Percentiles rank a stretch among this genome's conserved stretches.
phyloP scores from a whole-genome alignment of 2,113 vertebrate species.

The Amblyornis subalaris region DNA sequence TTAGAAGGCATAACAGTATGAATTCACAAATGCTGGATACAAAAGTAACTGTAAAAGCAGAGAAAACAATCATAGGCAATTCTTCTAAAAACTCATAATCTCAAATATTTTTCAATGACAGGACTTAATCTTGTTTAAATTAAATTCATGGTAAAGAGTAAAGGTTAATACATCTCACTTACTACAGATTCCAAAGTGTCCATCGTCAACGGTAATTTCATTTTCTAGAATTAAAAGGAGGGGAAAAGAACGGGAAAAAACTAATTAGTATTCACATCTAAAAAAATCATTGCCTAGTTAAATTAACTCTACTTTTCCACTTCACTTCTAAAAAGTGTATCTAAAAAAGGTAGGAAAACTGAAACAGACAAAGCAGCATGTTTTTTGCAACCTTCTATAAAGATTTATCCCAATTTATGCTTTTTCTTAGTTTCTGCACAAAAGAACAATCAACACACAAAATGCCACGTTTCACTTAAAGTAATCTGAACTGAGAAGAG shows the following conservation, averaged over 20 bases:
- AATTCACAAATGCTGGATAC: neutral
- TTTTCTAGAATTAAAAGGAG: constrained; percentile 78
- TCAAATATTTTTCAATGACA: neutral
- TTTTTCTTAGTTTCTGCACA: neutral
- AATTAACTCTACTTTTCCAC: neutral
- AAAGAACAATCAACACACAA: neutral
- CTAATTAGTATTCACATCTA: constrained; percentile 33
- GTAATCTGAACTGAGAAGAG: neutral
- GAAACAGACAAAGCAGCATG: constrained; percentile 44
- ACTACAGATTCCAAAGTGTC: constrained; percentile 89
- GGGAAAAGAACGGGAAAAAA: constrained; percentile 27
- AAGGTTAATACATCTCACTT: constrained; percentile 69
- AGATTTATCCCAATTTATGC: neutral
- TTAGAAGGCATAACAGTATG: neutral
- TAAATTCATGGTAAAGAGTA: neutral
- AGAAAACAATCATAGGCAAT: neutral
- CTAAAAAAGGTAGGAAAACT: constrained; percentile 34
- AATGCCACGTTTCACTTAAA: neutral
- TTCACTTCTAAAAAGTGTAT: neutral
- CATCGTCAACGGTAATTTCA: constrained; percentile 79
- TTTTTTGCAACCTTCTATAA: constrained; percentile 54
- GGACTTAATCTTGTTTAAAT: neutral
- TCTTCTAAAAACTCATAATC: neutral
- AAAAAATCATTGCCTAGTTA: constrained; percentile 1
- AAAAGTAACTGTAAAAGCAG: neutral